Evolutionary conservation across 2,888 invertebrate species (phyloP).

Genomic region (Abrostola triplasia): DNA sequence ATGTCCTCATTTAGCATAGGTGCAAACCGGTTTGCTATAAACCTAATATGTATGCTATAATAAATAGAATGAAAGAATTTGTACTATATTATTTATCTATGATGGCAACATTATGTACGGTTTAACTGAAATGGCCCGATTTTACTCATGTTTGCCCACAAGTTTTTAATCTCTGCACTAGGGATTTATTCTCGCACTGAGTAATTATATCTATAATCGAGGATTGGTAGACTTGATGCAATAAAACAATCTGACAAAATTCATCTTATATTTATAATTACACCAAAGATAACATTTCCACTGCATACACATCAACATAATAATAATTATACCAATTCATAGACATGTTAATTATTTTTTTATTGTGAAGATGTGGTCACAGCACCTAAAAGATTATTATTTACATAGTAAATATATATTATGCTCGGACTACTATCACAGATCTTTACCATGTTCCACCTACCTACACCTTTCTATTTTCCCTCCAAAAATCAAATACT

Average conservation of each 20-base stretch:
- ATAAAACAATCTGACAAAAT: conserved; percentile 8
- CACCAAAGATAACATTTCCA: conserved; percentile 27
- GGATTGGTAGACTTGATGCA: too few species aligned
- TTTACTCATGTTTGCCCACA: too few species aligned
- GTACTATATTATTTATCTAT: too few species aligned
- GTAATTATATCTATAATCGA: too few species aligned
- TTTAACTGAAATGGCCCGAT: too few species aligned
- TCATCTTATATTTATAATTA: conserved; percentile 20
- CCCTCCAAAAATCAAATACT: conserved; percentile 21
- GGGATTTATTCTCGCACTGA: too few species aligned
- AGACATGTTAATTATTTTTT: conserved; percentile 5
- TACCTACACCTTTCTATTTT: conserved; percentile 11
- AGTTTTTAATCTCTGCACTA: too few species aligned
- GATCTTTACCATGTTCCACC: conserved; percentile 33
- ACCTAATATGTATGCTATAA: too few species aligned
- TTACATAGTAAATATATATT: conserved; percentile 2
- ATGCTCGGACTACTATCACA: conserved; percentile 49
- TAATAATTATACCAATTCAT: conserved; percentile 16
- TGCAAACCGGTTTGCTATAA: too few species aligned
- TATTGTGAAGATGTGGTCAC: conserved; percentile 28
- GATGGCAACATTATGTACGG: too few species aligned
- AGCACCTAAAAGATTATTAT: conserved; percentile 27
- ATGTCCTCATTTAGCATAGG: too few species aligned
- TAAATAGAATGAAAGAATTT: too few species aligned
- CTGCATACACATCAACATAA: conserved; percentile 19